Conservation (phyloP, 2,113 vertebrate species). For the Plectropomus leopardus region DNA sequence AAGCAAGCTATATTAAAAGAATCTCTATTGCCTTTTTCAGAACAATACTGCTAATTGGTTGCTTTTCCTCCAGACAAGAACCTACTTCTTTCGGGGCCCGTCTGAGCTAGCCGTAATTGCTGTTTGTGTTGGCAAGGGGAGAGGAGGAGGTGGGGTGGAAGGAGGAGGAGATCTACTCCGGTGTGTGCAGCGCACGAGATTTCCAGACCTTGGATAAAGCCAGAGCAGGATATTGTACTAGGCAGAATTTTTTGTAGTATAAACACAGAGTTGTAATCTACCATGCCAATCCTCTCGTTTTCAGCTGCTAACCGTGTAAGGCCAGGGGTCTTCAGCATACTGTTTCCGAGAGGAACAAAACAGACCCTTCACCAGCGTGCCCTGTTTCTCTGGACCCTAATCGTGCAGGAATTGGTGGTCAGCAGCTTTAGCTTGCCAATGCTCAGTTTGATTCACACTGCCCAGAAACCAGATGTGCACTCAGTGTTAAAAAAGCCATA, state of each 20-base stretch:
- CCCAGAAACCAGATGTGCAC: slow-evolving; percentile 82
- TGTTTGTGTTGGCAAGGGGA: slow-evolving; percentile 91
- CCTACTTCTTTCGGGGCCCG: slow-evolving; percentile 89
- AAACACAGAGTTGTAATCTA: slow-evolving; percentile 90
- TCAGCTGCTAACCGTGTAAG: slow-evolving; percentile 81
- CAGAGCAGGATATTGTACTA: slow-evolving; percentile 89
- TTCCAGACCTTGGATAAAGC: slow-evolving; percentile 90
- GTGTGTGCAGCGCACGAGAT: slow-evolving; percentile 88
- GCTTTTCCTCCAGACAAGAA: slow-evolving; percentile 86
- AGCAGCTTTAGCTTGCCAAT: slow-evolving; percentile 71
- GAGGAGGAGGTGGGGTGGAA: slow-evolving; percentile 71
- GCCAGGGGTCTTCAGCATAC: slow-evolving; percentile 77
- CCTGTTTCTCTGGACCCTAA: slow-evolving; percentile 69
- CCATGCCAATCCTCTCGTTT: slow-evolving; percentile 80
- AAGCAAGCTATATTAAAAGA: slow-evolving; percentile 70
- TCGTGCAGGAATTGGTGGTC: slow-evolving; percentile 75
- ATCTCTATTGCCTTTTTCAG: slow-evolving; percentile 69
- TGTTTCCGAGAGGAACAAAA: slow-evolving; percentile 75
- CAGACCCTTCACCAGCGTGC: slow-evolving; percentile 73
- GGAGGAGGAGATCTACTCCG: slow-evolving; percentile 82
- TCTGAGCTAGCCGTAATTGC: slow-evolving; percentile 89
- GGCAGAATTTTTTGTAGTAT: slow-evolving; percentile 89
- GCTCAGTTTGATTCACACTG: slow-evolving; percentile 77
- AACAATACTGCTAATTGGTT: slow-evolving; percentile 91
- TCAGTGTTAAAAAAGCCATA: slow-evolving; percentile 71